A percentile compares a stretch with the other conserved stretches of the same genome.
Evolutionary conservation across 2,888 invertebrate genomes (phyloP).

Genomic region (Dorcus hopei): DNA sequence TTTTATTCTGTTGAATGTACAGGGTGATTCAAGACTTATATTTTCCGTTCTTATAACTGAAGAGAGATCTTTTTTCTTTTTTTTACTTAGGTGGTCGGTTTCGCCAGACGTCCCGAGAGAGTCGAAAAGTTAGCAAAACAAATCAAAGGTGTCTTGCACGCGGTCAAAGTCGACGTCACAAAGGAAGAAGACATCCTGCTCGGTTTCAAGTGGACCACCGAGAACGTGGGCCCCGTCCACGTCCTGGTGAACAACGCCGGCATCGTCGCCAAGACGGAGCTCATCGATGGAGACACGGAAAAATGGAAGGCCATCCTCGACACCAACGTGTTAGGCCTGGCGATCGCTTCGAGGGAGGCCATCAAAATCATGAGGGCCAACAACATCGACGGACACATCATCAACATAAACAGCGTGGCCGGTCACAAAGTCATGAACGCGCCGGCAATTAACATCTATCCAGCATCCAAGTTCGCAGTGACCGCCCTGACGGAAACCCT

Average conservation of each 20-base stretch:
- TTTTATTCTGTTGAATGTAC: too few relatives aligned
- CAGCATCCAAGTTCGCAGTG: background rate
- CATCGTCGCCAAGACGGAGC: background rate
- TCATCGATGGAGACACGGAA: slow-evolving; percentile 7
- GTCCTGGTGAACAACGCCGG: slow-evolving; percentile 9
- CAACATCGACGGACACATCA: slow-evolving; percentile 7
- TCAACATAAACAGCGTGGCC: slow-evolving; percentile 9
- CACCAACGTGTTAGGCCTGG: slow-evolving; percentile 6
- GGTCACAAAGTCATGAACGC: slow-evolving; percentile 2
- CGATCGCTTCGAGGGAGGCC: slow-evolving; percentile 2
- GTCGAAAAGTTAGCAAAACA: background rate
- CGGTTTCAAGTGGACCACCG: slow-evolving; percentile 1
- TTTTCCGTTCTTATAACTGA: too few relatives aligned
- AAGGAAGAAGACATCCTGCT: slow-evolving; percentile 6
- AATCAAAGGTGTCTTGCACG: background rate
- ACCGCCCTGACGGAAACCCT: background rate
- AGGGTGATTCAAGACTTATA: too few relatives aligned
- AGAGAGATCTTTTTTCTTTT: too few relatives aligned
- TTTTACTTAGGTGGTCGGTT: slow-evolving; percentile 5
- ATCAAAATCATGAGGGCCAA: slow-evolving; percentile 7
- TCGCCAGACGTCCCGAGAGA: slow-evolving; percentile 1
- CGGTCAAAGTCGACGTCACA: slow-evolving; percentile 6
- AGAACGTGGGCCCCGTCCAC: slow-evolving; percentile 1
- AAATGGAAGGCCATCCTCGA: slow-evolving; percentile 8
- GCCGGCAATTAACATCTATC: background rate